These are phyloP conservation scores for Scytalopus superciliaris DNA, from an alignment of 2,113 vertebrate genomes.

Conservation along the genomic window DNA sequence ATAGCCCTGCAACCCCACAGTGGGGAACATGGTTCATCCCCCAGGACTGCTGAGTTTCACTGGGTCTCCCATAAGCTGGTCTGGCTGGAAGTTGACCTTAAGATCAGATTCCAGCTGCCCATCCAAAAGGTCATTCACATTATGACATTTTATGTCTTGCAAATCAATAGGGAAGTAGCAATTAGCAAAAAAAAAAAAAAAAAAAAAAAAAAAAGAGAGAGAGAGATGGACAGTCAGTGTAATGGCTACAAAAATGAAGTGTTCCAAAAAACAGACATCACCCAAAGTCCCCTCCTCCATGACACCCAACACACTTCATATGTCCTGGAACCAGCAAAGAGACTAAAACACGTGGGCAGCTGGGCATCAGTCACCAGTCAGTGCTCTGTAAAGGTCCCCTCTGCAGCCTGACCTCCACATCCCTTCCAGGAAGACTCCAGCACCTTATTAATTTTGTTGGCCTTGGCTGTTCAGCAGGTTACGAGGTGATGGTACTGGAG, in stretches of 20 bases:
- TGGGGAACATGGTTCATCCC: background rate
- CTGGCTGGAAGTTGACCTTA: background rate
- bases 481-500: rapidly evolving
- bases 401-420: rapidly evolving
- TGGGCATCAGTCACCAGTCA: background rate
- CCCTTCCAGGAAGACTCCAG: background rate
- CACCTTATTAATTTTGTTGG: background rate
- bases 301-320: background rate
- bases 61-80: background rate
- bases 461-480: background rate
- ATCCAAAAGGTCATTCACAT: background rate
- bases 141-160: background rate
- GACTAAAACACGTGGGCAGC: background rate
- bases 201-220: too few species aligned
- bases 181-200: background rate
- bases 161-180: background rate
- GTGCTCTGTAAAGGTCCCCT: background rate
- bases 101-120: background rate
- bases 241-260: background rate
- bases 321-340: background rate
- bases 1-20: background rate
- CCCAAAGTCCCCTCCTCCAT: background rate
- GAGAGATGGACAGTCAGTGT: background rate
- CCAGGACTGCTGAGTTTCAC: background rate
- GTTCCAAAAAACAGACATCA: background rate